A percentile compares a stretch with the other conserved stretches of the same genome.
Conservation (phyloP, 2,888 invertebrate genomes). For the Microplitis manilae region DNA sequence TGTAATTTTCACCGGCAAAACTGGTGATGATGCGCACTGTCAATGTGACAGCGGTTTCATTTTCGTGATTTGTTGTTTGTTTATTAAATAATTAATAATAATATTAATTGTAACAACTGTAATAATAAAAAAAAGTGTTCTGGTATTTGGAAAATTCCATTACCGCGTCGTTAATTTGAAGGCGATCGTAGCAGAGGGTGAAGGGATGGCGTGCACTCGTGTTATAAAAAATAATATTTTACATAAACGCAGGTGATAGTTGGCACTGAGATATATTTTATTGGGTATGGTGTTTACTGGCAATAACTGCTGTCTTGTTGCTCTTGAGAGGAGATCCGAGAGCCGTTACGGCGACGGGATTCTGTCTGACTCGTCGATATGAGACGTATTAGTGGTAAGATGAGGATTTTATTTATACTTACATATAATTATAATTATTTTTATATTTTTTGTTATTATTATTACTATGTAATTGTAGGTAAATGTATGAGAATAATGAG, state of each 20-base stretch:
- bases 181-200: background rate
- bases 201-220: conserved; percentile 48
- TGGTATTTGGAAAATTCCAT: conserved; percentile 9
- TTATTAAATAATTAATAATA: background rate
- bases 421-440: no score
- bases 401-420: background rate
- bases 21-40: background rate
- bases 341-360: conserved; percentile 39
- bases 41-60: background rate
- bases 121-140: background rate
- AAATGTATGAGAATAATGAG: background rate
- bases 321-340: conserved; percentile 29
- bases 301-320: conserved; percentile 26
- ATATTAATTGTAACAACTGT: no score
- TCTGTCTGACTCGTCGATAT: conserved; percentile 59
- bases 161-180: conserved; percentile 22
- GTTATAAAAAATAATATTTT: conserved; percentile 40
- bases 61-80: background rate
- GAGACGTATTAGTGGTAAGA: conserved; percentile 68
- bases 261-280: background rate
- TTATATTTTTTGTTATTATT: no score
- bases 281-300: conserved; percentile 39
- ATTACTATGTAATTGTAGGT: background rate
- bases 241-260: conserved; percentile 48
- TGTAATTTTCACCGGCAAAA: background rate